Evolutionary conservation across 1,140 invertebrate genomes (phyloP), one percentile per base, ranked within the genome.

Genomic region (Cydia amplana): DNA sequence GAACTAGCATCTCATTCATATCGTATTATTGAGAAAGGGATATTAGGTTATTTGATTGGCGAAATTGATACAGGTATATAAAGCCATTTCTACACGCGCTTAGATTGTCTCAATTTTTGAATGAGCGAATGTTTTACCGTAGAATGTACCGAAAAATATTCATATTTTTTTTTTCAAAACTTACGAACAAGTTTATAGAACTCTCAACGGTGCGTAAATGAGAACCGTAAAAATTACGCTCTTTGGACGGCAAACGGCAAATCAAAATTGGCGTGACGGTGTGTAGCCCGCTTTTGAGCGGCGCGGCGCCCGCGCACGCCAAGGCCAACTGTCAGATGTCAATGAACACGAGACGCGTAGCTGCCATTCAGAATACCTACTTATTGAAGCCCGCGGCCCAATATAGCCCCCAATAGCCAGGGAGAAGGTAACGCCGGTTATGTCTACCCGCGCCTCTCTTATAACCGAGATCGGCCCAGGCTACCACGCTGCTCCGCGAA

Each of bases 321-420:
- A 77, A 75, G 74, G 77, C 74, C 65, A 36, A 43, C 77, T 78
- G 78, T 79, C 78, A 79, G 76, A 79, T 75, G 80, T 81, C 80
- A 81, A 79, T 81, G 80, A 78, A 76, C 67, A 65, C 75, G 73
- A 78, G 70, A 74, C 72, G 72, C 70, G 60, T 20, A 9, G 18
- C 25, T 1, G 25, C 55, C 7, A 79, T 76, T 65, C 51, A 43
- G 75, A 78, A 75, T 60, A 40, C 9, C n/a, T n/a, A n/a, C n/a
- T n/a, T n/a, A n/a, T n/a, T n/a, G n/a, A n/a, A n/a, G n/a, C n/a
- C n/a, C n/a, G n/a, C n/a, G n/a, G n/a, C n/a, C n/a, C n/a, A n/a
- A n/a, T n/a, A n/a, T n/a, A n/a, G n/a, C n/a, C n/a, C n/a, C n/a
- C n/a, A n/a, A n/a, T n/a, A n/a, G n/a, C n/a, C n/a, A n/a, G n/a